phyloP scores from a whole-genome alignment of 2,888 invertebrate species.

The Branchipolynoe longqiensis region DNA sequence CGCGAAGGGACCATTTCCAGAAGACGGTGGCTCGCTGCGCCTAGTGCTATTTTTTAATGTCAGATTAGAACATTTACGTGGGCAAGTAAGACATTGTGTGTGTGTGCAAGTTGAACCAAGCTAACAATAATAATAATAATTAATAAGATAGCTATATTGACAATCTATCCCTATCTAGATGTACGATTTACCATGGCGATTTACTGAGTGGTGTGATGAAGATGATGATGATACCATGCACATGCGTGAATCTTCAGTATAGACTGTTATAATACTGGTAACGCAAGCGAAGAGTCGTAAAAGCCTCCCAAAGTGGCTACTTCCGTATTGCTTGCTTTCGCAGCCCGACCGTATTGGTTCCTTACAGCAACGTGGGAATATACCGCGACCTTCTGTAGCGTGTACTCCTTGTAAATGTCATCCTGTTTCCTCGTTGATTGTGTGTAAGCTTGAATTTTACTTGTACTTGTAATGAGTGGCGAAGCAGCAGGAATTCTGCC shows the following conservation, averaged over 20 bases:
- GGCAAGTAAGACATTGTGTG: conserved; percentile 33
- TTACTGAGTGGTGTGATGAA: conserved; percentile 6
- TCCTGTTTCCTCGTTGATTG: conserved; percentile 48
- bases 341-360: neutral
- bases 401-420: conserved; percentile 50
- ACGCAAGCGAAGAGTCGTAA: too few relatives aligned
- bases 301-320: conserved; percentile 45
- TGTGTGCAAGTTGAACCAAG: conserved; percentile 29
- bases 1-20: conserved; percentile 47
- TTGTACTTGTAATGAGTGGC: conserved; percentile 51
- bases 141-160: neutral
- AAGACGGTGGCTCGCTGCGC: conserved; percentile 30
- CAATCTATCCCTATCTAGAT: conserved; percentile 40
- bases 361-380: conserved; percentile 29
- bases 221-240: too few relatives aligned
- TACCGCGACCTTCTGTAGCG: conserved; percentile 39
- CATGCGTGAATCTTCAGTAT: too few relatives aligned
- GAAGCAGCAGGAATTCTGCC: conserved; percentile 39
- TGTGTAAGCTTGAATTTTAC: conserved; percentile 50
- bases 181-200: neutral
- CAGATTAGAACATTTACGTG: conserved; percentile 8
- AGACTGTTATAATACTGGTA: too few relatives aligned
- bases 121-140: conserved; percentile 2
- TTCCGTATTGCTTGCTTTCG: conserved; percentile 34
- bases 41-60: conserved; percentile 39